Base-by-base conservation (phyloP, 2,888 invertebrate species). In the Oligia fasciuncula region DNA sequence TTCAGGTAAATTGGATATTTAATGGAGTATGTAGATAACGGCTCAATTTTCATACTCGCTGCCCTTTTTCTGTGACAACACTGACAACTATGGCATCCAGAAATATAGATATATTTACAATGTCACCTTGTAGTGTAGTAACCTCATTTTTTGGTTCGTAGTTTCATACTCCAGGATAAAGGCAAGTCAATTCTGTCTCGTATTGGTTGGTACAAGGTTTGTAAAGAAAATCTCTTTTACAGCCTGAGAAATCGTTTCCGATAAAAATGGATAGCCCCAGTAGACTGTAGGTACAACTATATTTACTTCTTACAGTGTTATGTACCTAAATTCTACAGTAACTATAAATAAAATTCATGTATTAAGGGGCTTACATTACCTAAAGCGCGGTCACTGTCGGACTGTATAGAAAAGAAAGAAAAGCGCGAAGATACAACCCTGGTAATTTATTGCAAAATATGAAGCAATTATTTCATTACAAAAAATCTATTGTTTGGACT, bases 1-100 rank as follows among this genome's bases (percentile, higher is more conserved):
- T 74, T 72, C 29, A 72, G 4, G 6, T 11, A 78, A 82, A 85
- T 76, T 80, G 40, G 43, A 77, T 76, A 2, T 13, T 35, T 69
- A 51, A 82, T 73, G 2, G 62, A 43, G 43, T 77, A 72, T 51
- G 54, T 68, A 77, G 66, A 76, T 74, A 80, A 74, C 40, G 14
- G 62, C 8, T 35, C 19, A n/a, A n/a, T 54, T 60, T 29, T 62
- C 4, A 67, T 46, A 35, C 1, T 23, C 3, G 17, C 51, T 23
- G 5, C 4, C 29, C 17, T 35, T 71, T 79, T 54, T 11, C 2
- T 57, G 11, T 40, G 8, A 49, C 19, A 14, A 23, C 19, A 35
- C 35, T 35, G 35, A 35, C 35, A 35, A 35, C 35, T 11, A 62
- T 40, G 54, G 11, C 8, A 65, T 49, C 4, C 5, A 29, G 23